phyloP scores from a whole-genome alignment of 2,113 vertebrate species.

The Dipodomys ordii region DNA sequence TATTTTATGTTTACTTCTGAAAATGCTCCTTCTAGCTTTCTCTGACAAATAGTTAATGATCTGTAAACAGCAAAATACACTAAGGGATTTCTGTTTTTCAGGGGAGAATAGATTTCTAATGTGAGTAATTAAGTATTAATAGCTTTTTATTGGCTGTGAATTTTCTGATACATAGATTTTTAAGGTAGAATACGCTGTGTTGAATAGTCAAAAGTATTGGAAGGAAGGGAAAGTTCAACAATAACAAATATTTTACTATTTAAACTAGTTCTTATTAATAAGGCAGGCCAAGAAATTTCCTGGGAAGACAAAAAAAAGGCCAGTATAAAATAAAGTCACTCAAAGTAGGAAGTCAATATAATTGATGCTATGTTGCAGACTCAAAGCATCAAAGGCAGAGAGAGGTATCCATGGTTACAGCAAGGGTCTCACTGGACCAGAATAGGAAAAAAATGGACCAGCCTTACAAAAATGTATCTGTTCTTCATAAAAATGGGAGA shows the following conservation, averaged over 20 bases:
- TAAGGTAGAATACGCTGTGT: conserved; percentile 8
- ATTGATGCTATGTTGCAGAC: background rate
- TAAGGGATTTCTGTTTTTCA: conserved; percentile 41
- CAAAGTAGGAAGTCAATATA: conserved; percentile 2
- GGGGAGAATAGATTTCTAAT: conserved; percentile 44
- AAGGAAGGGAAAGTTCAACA: conserved; percentile 54
- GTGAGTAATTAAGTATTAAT: conserved; percentile 54
- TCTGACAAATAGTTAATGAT: conserved; percentile 69
- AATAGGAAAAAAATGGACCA: conserved; percentile 19
- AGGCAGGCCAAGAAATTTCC: conserved; percentile 7
- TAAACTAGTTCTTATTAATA: conserved; percentile 54
- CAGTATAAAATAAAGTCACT: conserved; percentile 29
- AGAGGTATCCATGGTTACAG: conserved; percentile 48
- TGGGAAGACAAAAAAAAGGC: conserved; percentile 37
- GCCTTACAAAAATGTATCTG: conserved; percentile 22
- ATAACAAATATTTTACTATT: background rate
- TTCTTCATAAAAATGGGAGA: conserved; percentile 41
- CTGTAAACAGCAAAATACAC: conserved; percentile 59
- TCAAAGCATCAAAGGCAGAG: background rate
- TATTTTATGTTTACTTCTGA: conserved; percentile 65
- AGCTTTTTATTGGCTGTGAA: conserved; percentile 39
- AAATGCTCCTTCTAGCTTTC: conserved; percentile 57
- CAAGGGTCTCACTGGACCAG: conserved; percentile 12
- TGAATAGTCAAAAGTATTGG: conserved; percentile 37
- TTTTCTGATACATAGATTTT: conserved; percentile 58